A percentile compares a stretch with the other conserved stretches of the same genome.
Evolutionary conservation across 2,797 vertebrate species (phyloP).

Genomic region (Antennarius maculatus): DNA sequence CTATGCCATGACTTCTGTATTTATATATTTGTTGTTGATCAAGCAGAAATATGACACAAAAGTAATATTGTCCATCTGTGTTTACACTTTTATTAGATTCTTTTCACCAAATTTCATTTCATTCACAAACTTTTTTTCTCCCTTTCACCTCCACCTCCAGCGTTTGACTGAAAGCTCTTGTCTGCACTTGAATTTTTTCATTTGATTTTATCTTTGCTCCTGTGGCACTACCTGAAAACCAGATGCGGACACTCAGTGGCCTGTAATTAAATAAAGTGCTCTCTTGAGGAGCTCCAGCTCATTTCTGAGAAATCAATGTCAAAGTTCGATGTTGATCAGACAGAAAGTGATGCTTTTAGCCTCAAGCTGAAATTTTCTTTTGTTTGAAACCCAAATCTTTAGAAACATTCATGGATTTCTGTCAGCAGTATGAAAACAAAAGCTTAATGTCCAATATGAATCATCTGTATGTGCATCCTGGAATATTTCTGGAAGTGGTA

Average conservation of each 20-base stretch:
- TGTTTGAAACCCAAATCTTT: neutral
- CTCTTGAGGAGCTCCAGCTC: neutral
- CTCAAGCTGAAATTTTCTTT: neutral
- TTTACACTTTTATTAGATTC: conserved; percentile 3
- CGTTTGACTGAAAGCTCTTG: conserved; percentile 22
- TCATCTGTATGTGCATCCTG: neutral
- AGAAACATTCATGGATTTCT: neutral
- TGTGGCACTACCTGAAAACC: conserved; percentile 58
- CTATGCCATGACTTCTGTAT: neutral
- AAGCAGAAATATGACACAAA: conserved; percentile 8
- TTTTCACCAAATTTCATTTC: neutral
- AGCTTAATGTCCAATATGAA: too few species aligned
- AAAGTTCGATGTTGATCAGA: conserved; percentile 14
- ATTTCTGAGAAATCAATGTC: conserved; percentile 14
- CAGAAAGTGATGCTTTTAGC: neutral
- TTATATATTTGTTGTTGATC: neutral
- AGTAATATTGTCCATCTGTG: conserved; percentile 6
- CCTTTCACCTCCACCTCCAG: conserved; percentile 18
- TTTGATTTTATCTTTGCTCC: conserved; percentile 28
- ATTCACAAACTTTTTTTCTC: neutral
- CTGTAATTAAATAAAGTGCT: conserved; percentile 50
- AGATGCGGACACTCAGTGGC: conserved; percentile 14
- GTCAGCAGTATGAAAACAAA: neutral
- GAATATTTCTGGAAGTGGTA: conserved; percentile 1
- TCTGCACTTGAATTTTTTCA: conserved; percentile 24